phyloP scores from a whole-genome alignment of 2,797 vertebrate species.

The Pelodytes ibericus region DNA sequence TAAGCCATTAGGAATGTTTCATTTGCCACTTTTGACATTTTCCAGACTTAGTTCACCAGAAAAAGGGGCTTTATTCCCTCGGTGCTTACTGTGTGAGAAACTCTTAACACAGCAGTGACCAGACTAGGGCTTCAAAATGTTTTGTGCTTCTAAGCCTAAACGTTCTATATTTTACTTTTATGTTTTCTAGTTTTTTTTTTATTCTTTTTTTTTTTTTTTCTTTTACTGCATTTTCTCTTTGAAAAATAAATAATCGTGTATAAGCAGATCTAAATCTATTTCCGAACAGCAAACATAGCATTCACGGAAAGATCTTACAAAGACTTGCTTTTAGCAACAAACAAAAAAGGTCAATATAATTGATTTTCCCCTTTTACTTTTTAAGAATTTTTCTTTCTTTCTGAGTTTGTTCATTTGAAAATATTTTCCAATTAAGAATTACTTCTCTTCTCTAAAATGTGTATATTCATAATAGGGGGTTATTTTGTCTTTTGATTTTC shows the following conservation, averaged over 20 bases:
- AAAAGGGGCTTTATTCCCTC: constrained; percentile 82
- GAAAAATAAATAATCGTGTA: background rate
- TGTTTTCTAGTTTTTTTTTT: constrained; percentile 4
- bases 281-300: background rate
- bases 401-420: background rate
- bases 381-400: constrained; percentile 2
- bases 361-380: constrained; percentile 1
- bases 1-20: constrained; percentile 86
- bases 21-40: constrained; percentile 79
- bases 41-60: constrained; percentile 87
- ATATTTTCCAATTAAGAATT: background rate
- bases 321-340: background rate
- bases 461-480: background rate
- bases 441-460: background rate
- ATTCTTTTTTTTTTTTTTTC: background rate
- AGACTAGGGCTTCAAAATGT: constrained; percentile 68
- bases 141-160: constrained; percentile 63
- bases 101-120: constrained; percentile 74
- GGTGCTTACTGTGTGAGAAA: constrained; percentile 80
- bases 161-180: constrained; percentile 37
- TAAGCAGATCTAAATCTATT: constrained; percentile 21
- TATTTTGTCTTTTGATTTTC: background rate
- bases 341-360: constrained; percentile 4
- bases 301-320: constrained; percentile 5
- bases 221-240: background rate